Evolutionary conservation across 2,888 invertebrate species (phyloP).

Genomic region (Dysmachus trigonus): DNA sequence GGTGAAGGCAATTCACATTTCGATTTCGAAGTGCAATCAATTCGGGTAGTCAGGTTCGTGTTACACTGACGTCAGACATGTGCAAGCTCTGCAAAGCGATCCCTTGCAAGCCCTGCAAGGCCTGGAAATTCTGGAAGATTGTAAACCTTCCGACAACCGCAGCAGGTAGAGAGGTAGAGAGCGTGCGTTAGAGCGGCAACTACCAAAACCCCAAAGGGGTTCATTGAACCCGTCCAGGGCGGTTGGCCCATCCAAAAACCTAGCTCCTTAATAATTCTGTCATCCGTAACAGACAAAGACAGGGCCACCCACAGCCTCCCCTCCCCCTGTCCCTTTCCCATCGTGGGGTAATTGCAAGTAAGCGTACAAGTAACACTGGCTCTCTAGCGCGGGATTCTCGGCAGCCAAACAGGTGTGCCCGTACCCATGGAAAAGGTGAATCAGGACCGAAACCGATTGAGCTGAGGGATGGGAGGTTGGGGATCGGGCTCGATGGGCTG

Average conservation of each 20-base stretch:
- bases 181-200: slow-evolving; percentile 18
- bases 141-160: background rate
- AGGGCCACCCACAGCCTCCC: background rate
- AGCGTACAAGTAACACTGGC: slow-evolving; percentile 37
- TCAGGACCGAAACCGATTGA: background rate
- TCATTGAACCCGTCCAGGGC: slow-evolving; percentile 12
- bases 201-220: background rate
- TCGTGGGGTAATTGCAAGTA: slow-evolving; percentile 24
- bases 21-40: background rate
- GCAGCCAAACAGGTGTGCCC: slow-evolving; percentile 48
- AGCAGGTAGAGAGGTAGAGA: background rate
- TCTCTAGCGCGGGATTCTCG: slow-evolving; percentile 25
- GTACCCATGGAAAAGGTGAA: slow-evolving; percentile 40
- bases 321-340: background rate
- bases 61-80: background rate
- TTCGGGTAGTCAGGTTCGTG: background rate
- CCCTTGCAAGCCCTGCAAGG: background rate
- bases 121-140: slow-evolving; percentile 1
- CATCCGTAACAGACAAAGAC: slow-evolving; percentile 42
- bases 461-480: background rate
- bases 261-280: slow-evolving; percentile 41
- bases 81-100: background rate
- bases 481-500: background rate
- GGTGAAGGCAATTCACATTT: background rate
- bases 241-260: slow-evolving; percentile 38